Evolutionary conservation across 2,113 vertebrate genomes (phyloP).

Genomic region (Lophura nycthemera): DNA sequence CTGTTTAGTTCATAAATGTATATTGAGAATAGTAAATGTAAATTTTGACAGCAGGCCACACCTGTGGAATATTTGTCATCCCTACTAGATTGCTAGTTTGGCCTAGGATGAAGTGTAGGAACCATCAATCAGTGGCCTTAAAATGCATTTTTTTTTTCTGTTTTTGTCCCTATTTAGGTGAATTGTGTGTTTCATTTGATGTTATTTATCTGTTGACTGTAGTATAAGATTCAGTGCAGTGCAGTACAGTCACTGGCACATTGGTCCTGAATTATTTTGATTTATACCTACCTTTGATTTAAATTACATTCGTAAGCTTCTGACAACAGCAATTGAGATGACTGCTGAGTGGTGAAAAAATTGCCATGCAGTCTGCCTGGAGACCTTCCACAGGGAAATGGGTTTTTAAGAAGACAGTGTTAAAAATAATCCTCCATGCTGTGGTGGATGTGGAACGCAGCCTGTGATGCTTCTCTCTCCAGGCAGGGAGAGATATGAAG

Average conservation of each 20-base stretch:
- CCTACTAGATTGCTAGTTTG: background rate
- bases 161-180: constrained; percentile 7
- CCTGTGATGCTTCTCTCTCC: background rate
- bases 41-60: background rate
- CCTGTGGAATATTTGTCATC: background rate
- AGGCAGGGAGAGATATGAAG: fast-evolving
- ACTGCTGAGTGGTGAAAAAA: background rate
- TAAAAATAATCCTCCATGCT: background rate
- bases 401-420: background rate
- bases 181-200: background rate
- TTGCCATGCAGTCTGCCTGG: background rate
- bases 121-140: background rate
- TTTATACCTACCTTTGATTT: background rate
- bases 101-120: background rate
- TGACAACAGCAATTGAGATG: background rate
- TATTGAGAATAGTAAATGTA: background rate
- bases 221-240: background rate
- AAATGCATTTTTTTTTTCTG: background rate
- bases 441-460: background rate
- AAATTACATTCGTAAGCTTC: background rate
- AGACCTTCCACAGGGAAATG: background rate
- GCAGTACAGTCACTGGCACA: background rate
- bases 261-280: constrained; percentile 9
- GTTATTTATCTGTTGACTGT: background rate
- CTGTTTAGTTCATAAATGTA: background rate